Percentiles rank a stretch among this genome's conserved stretches.
Conservation (phyloP, 2,888 invertebrate genomes). For the Synergus itoensis region DNA sequence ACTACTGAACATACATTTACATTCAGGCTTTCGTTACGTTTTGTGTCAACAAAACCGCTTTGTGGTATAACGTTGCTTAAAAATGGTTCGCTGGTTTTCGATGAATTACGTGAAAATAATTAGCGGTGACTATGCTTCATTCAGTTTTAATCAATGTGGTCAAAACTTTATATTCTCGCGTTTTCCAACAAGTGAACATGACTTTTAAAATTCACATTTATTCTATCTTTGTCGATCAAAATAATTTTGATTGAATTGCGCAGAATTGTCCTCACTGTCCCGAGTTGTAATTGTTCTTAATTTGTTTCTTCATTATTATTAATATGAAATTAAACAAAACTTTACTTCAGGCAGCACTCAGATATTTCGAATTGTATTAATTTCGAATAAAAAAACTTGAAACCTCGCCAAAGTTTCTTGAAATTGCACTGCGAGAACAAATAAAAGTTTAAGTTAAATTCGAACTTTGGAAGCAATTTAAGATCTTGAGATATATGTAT, state of each 20-base stretch:
- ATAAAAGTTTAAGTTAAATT: too few relatives aligned
- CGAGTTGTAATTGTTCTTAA: neutral
- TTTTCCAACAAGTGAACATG: too few relatives aligned
- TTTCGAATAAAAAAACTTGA: neutral
- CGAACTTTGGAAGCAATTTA: too few relatives aligned
- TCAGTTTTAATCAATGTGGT: neutral
- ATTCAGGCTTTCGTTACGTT: neutral
- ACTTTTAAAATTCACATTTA: too few relatives aligned
- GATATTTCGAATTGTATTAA: neutral
- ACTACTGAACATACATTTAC: conserved; percentile 13
- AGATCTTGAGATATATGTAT: neutral
- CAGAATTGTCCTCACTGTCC: neutral
- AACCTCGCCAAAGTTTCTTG: neutral
- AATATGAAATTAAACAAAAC: too few relatives aligned
- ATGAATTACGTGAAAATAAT: neutral
- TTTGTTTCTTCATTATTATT: too few relatives aligned
- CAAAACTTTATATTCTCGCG: neutral
- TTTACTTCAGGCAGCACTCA: too few relatives aligned
- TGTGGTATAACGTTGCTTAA: neutral
- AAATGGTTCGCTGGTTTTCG: neutral
- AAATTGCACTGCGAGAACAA: too few relatives aligned
- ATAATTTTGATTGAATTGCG: too few relatives aligned
- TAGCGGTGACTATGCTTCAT: neutral
- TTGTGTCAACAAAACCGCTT: neutral
- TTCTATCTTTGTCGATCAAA: too few relatives aligned